phyloP scores from a whole-genome alignment of 2,797 vertebrate genomes.

The Falco rusticolus region DNA sequence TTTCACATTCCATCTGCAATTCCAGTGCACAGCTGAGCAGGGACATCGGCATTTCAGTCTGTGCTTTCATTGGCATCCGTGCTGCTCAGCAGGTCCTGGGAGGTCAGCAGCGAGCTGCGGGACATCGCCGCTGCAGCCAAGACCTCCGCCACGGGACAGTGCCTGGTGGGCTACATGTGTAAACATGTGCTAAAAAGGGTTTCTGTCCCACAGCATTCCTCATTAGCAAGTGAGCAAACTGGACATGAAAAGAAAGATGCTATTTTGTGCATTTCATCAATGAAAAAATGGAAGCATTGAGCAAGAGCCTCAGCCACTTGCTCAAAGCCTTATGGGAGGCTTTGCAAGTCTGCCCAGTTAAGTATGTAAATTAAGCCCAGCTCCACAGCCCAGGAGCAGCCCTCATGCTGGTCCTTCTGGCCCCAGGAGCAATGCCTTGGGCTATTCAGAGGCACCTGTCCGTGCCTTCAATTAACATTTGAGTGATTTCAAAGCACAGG shows the following conservation, averaged over 20 bases:
- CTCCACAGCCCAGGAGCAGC: not conserved
- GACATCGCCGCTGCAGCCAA: not conserved
- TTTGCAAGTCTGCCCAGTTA: too few species aligned
- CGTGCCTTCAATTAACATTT: not conserved
- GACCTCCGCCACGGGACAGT: fast-evolving
- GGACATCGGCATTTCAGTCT: not conserved
- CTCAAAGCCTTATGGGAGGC: fast-evolving
- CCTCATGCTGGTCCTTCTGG: not conserved
- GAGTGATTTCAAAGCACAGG: fast-evolving
- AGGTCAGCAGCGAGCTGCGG: not conserved
- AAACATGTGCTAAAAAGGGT: fast-evolving
- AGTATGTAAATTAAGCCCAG: not conserved
- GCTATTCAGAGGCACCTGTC: not conserved
- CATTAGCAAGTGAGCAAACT: fast-evolving
- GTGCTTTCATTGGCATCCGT: fast-evolving
- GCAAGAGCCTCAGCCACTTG: not conserved
- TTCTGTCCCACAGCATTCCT: not conserved
- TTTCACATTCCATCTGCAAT: fast-evolving
- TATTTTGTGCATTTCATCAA: not conserved
- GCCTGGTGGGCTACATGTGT: fast-evolving
- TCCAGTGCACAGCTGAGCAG: not conserved
- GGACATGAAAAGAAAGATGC: fast-evolving
- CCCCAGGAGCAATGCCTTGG: not conserved
- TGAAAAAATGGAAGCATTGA: not conserved
- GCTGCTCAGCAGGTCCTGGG: not conserved